Conservation (phyloP, 92 coral and sea anemone species). For the Parazoanthus darwini region DNA sequence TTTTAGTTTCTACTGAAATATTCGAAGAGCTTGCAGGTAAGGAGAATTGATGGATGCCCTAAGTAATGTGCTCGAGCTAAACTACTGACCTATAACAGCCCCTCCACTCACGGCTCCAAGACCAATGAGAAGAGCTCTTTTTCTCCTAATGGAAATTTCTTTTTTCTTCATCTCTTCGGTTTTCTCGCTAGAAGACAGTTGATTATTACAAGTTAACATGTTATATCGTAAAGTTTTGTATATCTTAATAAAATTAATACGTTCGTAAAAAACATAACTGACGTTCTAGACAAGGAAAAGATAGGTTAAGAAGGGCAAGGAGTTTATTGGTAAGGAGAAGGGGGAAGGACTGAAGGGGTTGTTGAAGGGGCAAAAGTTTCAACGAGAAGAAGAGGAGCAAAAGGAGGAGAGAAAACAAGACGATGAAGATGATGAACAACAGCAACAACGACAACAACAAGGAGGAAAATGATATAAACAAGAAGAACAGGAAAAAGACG, state of each 20-base stretch:
- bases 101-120: slow-evolving; percentile 86
- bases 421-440: not conserved
- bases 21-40: not conserved
- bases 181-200: slow-evolving; percentile 41
- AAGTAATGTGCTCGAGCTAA: not conserved
- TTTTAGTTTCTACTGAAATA: too few species aligned
- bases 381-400: not conserved
- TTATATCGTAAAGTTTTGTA: not conserved
- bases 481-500: not conserved
- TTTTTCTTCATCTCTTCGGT: slow-evolving; percentile 50
- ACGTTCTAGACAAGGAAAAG: not conserved
- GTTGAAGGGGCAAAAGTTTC: not conserved
- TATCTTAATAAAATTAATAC: not conserved
- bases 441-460: not conserved
- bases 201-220: not conserved
- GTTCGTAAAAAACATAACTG: slow-evolving; percentile 1
- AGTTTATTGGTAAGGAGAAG: not conserved
- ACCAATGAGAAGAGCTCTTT: slow-evolving; percentile 67
- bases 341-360: not conserved
- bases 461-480: not conserved
- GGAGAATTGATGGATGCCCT: not conserved
- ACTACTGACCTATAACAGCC: slow-evolving; percentile 61
- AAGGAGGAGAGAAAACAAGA: not conserved
- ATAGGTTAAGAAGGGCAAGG: not conserved
- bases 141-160: slow-evolving; percentile 47